Base-by-base conservation (phyloP, 2,888 invertebrate genomes). In the Athrips mouffetella region DNA sequence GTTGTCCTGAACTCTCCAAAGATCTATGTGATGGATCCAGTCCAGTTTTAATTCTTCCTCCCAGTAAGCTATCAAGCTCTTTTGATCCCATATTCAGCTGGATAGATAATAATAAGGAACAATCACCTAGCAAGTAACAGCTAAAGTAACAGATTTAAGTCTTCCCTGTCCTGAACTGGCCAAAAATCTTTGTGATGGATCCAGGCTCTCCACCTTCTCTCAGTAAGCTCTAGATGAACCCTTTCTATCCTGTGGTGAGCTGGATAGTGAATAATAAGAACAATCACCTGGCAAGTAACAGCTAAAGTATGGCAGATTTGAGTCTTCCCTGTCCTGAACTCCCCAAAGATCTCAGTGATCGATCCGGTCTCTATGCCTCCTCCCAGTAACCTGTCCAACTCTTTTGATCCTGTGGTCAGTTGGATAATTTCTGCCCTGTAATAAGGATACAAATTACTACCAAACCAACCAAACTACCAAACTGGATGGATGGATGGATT, bases 1-100 rank as follows among this genome's bases (percentile, higher is more conserved):
- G 99, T 99, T 1, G 98, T 98, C 54, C 99, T 90, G 74, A 99
- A 99, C 80, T 99, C 99, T 10, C 99, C 99, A 89, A 99, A 99
- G 65, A 99, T 92, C 87, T 99, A 99, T 0, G 99, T 99, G 31
- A 99, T 98, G 0, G 98, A 98, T 0, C 99, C 99, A 0, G 99
- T 99, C 82, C n/a, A n/a, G n/a, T n/a, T n/a, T 99, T 99, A 58
- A 99, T 94, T 2, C 99, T 99, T 35, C 99, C 98, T 25, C 97
- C 97, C 2, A 98, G 87, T 21, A 98, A 87, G 67, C 97, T 93
- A 73, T 99, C 98, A 29, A 98, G 82, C 73, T 98, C 98, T 59
- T 94, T 95, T 0, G 98, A 98, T 0, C 99, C 99, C 2, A 98
- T 98, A 0, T 98, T 96, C 7, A 99, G 80, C 74, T 95, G 96